Evolutionary conservation across 1,140 invertebrate species (phyloP).

Genomic region (Aphelinus atriplicis): DNA sequence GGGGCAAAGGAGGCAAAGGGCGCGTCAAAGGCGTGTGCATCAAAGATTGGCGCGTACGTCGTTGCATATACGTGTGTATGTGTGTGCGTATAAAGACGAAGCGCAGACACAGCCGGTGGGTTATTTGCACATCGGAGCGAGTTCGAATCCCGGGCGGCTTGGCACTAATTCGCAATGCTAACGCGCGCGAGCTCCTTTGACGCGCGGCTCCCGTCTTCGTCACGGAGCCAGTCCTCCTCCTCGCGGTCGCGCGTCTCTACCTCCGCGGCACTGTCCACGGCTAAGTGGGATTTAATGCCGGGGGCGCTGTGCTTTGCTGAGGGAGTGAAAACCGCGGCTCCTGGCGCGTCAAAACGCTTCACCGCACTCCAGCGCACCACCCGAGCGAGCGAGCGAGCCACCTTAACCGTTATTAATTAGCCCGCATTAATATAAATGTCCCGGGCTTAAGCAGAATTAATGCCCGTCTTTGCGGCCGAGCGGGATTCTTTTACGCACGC

Average conservation of each 20-base stretch:
- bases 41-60: no score
- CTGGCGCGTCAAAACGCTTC: constrained; percentile 34
- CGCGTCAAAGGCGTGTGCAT: no score
- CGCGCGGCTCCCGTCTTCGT: constrained; percentile 37
- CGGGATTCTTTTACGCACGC: neutral
- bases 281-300: constrained; percentile 53
- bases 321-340: neutral
- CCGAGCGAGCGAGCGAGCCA: no score
- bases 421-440: constrained; percentile 58
- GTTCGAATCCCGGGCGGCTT: constrained; percentile 39
- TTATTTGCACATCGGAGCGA: constrained; percentile 43
- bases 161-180: constrained; percentile 41
- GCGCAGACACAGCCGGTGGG: no score
- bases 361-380: constrained; percentile 40
- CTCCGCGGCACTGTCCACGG: constrained; percentile 9
- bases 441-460: constrained; percentile 56
- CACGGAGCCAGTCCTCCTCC: constrained; percentile 2
- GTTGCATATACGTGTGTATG: no score
- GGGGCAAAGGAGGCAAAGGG: no score
- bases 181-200: constrained; percentile 29
- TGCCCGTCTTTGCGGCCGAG: constrained; percentile 39
- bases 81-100: no score
- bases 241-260: neutral
- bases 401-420: constrained; percentile 59
- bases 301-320: constrained; percentile 30